Percentiles rank a stretch among this genome's conserved stretches.
phyloP scores from a whole-genome alignment of 2,797 vertebrate genomes.

The Poecilia gillii region DNA sequence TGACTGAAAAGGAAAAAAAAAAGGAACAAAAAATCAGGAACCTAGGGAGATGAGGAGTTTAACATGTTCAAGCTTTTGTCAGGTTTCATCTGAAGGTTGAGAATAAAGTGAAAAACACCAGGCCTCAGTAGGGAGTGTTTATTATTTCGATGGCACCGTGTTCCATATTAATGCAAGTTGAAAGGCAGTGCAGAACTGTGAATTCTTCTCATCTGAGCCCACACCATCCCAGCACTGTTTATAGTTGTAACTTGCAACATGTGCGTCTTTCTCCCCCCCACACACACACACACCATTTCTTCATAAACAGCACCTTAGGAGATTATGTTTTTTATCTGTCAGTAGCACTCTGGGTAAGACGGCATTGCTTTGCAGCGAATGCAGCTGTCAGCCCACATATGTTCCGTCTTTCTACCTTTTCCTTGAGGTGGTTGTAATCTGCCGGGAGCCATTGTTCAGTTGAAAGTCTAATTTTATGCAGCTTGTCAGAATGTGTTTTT shows the following conservation, averaged over 20 bases:
- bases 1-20: neutral
- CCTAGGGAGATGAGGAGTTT: slow-evolving; percentile 34
- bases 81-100: slow-evolving; percentile 55
- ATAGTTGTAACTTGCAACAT: slow-evolving; percentile 50
- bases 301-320: slow-evolving; percentile 65
- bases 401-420: slow-evolving; percentile 62
- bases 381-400: slow-evolving; percentile 73
- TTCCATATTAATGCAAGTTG: slow-evolving; percentile 61
- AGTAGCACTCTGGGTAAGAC: slow-evolving; percentile 53
- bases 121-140: slow-evolving; percentile 61
- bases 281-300: slow-evolving; percentile 1
- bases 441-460: slow-evolving; percentile 63
- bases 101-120: slow-evolving; percentile 52
- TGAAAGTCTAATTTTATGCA: slow-evolving; percentile 63
- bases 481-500: slow-evolving; percentile 49
- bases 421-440: slow-evolving; percentile 64
- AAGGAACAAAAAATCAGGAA: slow-evolving; percentile 18
- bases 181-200: slow-evolving; percentile 55
- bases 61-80: slow-evolving; percentile 44
- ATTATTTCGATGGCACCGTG: slow-evolving; percentile 56
- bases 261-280: slow-evolving; percentile 21
- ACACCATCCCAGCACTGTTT: slow-evolving; percentile 61
- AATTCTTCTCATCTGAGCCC: slow-evolving; percentile 56
- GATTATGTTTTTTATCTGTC: slow-evolving; percentile 66
- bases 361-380: slow-evolving; percentile 59